These are phyloP conservation scores for Mionectes olivaceus DNA, from an alignment of 2,797 vertebrate species.

Conservation along the genomic window DNA sequence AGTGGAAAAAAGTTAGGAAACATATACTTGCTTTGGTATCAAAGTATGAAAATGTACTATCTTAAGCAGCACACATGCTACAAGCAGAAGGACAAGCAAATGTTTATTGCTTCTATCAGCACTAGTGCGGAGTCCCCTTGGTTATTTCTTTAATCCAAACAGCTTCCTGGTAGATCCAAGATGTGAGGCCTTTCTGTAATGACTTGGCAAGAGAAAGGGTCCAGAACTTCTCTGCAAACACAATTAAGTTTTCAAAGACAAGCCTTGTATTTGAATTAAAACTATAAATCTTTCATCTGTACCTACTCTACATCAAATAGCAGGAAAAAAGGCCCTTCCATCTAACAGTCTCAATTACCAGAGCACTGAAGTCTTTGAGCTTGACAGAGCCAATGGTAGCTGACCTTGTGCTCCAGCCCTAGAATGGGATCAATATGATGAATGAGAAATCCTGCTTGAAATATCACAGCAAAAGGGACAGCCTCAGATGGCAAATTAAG, in stretches of 20 bases:
- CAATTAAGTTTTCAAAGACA: constrained; percentile 74
- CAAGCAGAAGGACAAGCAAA: not conserved
- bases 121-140: not conserved
- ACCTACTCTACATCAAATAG: constrained; percentile 40
- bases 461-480: constrained; percentile 32
- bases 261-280: constrained; percentile 77
- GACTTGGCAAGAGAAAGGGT: constrained; percentile 43
- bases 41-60: not conserved
- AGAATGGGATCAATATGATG: not conserved
- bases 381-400: constrained; percentile 17
- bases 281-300: constrained; percentile 75
- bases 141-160: constrained; percentile 43
- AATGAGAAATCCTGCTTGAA: constrained; percentile 7
- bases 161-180: constrained; percentile 41
- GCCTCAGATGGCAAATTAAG: constrained; percentile 38
- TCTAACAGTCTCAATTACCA: constrained; percentile 46
- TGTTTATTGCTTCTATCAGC: constrained; percentile 4
- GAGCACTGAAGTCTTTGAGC: constrained; percentile 29
- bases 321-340: constrained; percentile 34
- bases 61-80: constrained; percentile 22
- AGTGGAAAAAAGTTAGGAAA: not conserved
- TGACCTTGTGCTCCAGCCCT: constrained; percentile 44
- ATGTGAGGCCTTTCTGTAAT: constrained; percentile 38
- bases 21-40: not conserved
- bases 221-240: constrained; percentile 68